These are phyloP conservation scores for Ormyrus thymus DNA, from an alignment of 2,888 invertebrate species.

Conservation along the genomic window DNA sequence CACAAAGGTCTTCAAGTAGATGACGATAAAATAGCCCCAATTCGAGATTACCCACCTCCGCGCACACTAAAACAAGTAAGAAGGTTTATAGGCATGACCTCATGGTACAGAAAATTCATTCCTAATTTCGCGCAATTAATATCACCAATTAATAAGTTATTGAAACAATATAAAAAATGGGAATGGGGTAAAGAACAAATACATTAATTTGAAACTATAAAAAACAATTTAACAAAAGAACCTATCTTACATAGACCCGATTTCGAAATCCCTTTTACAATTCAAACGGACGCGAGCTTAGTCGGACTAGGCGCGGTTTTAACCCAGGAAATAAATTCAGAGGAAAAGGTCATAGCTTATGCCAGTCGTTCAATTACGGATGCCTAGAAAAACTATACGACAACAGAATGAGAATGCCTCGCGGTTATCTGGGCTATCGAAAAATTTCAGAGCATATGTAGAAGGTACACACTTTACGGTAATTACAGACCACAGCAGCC, in stretches of 20 bases:
- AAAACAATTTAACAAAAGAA: neutral
- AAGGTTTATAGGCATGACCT: constrained; percentile 62
- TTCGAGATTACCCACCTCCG: constrained; percentile 58
- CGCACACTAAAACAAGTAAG: constrained; percentile 55
- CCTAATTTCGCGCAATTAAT: no score
- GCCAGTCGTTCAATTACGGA: neutral
- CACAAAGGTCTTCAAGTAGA: constrained; percentile 58
- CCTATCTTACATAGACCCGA: neutral
- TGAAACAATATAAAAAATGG: no score
- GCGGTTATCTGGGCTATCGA: neutral
- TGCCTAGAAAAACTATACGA: neutral
- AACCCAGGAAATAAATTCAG: neutral
- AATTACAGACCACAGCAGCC: neutral
- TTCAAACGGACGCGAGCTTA: no score
- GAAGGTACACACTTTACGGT: neutral
- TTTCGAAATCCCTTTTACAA: neutral
- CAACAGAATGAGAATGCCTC: no score
- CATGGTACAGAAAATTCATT: constrained; percentile 53
- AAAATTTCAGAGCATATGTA: neutral
- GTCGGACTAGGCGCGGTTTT: no score
- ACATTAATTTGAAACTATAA: neutral
- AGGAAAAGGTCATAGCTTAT: neutral
- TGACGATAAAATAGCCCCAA: constrained; percentile 48
- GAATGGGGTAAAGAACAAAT: neutral
- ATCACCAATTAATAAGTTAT: no score